Evolutionary conservation across 2,797 vertebrate species (phyloP).

Genomic region (Hyperoplus immaculatus): DNA sequence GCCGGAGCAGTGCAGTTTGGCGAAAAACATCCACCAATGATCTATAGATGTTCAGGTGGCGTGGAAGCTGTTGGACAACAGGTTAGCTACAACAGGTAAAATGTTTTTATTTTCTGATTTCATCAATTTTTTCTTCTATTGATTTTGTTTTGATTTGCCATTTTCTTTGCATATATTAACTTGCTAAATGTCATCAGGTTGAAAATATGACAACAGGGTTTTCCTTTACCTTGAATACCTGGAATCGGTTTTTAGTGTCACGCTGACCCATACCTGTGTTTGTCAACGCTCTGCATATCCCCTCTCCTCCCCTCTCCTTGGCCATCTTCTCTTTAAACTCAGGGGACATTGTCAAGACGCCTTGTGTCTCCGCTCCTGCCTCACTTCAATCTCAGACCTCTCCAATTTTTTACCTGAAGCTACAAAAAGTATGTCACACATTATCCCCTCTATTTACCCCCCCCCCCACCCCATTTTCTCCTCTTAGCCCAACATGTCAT

Average conservation of each 20-base stretch:
- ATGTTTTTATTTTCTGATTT: not conserved
- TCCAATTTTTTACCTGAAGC: conserved; percentile 50
- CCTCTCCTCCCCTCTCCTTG: conserved; percentile 26
- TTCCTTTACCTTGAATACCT: not conserved
- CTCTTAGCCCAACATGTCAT: conserved; percentile 57
- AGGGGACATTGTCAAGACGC: conserved; percentile 38
- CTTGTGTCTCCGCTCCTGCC: conserved; percentile 35
- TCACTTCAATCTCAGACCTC: conserved; percentile 41
- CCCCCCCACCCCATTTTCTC: not conserved
- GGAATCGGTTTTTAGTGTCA: conserved; percentile 27
- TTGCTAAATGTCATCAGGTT: conserved; percentile 12
- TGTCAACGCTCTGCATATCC: conserved; percentile 27
- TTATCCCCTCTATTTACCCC: conserved; percentile 32
- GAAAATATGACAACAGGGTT: not conserved
- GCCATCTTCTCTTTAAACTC: conserved; percentile 41
- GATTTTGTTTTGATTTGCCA: too few species aligned
- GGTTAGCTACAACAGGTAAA: not conserved
- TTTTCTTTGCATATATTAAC: too few species aligned
- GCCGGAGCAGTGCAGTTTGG: not conserved
- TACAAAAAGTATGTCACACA: conserved; percentile 50
- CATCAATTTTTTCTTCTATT: not conserved
- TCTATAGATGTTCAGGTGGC: not conserved
- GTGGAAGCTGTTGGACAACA: not conserved
- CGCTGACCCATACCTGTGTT: conserved; percentile 47
- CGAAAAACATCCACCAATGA: not conserved